A percentile compares a stretch with the other conserved stretches of the same genome.
Evolutionary conservation across 2,797 vertebrate species (phyloP).

Genomic region (Crenuchus spilurus): DNA sequence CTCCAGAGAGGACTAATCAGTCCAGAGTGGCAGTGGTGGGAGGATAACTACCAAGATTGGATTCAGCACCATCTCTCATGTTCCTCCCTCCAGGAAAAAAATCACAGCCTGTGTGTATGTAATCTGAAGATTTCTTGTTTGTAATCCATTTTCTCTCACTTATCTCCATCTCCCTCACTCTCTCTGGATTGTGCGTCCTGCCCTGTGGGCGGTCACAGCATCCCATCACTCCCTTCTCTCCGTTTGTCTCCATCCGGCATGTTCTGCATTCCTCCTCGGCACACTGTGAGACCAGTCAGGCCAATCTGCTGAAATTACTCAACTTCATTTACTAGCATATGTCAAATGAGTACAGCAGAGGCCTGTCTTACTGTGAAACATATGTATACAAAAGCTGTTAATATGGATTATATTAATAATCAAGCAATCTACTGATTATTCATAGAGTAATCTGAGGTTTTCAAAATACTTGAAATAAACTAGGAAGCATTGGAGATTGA

Average conservation of each 20-base stretch:
- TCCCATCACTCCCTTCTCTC: constrained; percentile 56
- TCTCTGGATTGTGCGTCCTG: constrained; percentile 51
- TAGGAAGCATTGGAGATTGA: no score
- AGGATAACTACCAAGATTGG: constrained; percentile 47
- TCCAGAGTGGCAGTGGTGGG: not conserved
- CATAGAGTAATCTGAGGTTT: no score
- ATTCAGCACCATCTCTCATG: constrained; percentile 53
- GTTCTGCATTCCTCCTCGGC: constrained; percentile 22
- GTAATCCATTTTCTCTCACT: constrained; percentile 63
- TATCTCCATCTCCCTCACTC: constrained; percentile 56
- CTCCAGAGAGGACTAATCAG: constrained; percentile 30
- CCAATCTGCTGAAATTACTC: constrained; percentile 22
- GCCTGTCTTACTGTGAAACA: not conserved
- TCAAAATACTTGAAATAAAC: no score
- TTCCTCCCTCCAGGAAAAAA: constrained; percentile 56
- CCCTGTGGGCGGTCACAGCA: constrained; percentile 58
- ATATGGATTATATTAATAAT: not conserved
- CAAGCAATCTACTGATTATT: no score
- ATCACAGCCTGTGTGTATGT: constrained; percentile 49
- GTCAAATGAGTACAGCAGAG: constrained; percentile 11
- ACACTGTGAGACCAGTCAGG: not conserved
- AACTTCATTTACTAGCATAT: constrained; percentile 30
- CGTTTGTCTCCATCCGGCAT: constrained; percentile 30
- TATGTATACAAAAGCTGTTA: not conserved
- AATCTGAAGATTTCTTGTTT: constrained; percentile 63